phyloP scores from a whole-genome alignment of 2,888 invertebrate genomes.

The Caenorhabditis plicata region DNA sequence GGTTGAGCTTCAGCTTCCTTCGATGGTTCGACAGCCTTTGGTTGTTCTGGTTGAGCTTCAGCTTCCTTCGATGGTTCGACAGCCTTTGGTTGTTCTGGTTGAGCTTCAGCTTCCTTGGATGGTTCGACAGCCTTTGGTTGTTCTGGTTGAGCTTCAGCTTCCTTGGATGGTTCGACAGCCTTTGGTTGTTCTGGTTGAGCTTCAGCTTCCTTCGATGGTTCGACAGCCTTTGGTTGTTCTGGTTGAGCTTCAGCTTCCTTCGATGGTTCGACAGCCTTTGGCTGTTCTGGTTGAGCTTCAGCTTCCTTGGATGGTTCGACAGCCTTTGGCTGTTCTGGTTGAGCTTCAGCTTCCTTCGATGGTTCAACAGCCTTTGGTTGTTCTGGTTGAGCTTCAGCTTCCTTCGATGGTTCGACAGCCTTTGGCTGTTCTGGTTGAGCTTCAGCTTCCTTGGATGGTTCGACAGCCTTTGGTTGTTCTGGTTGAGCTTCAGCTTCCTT shows the following conservation, averaged over 20 bases:
- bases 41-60: neutral
- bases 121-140: neutral
- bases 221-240: neutral
- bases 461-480: neutral
- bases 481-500: neutral
- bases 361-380: neutral
- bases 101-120: constrained; percentile 9
- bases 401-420: neutral
- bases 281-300: neutral
- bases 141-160: neutral
- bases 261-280: neutral
- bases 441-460: neutral
- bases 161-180: neutral
- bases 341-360: neutral
- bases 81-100: constrained; percentile 3
- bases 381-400: constrained; percentile 15
- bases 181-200: neutral
- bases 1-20: neutral
- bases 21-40: neutral
- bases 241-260: constrained; percentile 16
- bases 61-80: neutral
- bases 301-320: neutral
- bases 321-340: neutral
- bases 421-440: neutral
- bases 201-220: neutral